phyloP scores from a whole-genome alignment of 2,113 vertebrate species.

The Cyanoliseus patagonus region DNA sequence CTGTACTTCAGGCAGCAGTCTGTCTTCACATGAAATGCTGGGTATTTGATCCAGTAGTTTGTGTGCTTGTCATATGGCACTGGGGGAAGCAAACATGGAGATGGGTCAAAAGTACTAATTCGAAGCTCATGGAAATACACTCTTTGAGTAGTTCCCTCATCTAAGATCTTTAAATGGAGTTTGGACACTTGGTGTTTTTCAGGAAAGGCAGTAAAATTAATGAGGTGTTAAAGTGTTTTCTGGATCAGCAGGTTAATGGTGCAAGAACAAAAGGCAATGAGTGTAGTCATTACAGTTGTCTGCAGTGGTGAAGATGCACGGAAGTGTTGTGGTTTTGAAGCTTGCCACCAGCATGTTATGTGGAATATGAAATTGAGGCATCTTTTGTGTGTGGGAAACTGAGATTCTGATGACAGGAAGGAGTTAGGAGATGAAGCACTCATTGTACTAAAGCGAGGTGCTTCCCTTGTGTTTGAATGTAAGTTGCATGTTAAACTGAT shows the following conservation, averaged over 20 bases:
- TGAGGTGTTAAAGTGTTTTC: background rate
- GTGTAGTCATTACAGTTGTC: background rate
- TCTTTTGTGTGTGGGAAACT: background rate
- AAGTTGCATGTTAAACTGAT: background rate
- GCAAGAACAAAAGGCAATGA: background rate
- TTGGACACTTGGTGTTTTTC: background rate
- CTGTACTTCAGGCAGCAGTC: background rate
- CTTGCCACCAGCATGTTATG: background rate
- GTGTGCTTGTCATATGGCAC: accelerated
- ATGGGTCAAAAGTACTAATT: accelerated
- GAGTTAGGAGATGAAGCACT: background rate
- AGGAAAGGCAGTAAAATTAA: background rate
- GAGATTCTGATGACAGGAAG: background rate
- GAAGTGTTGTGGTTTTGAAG: background rate
- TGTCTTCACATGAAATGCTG: accelerated
- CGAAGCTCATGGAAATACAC: accelerated
- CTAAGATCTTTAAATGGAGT: background rate
- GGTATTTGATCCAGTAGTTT: accelerated
- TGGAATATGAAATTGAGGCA: background rate
- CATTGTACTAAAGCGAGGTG: background rate
- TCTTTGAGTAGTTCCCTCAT: accelerated
- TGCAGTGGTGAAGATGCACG: background rate
- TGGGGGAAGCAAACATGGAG: accelerated
- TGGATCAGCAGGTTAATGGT: background rate
- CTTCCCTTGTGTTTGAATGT: background rate